Base-by-base conservation (phyloP, 2,797 vertebrate species). In the Petrocephalus schoutedeni region DNA sequence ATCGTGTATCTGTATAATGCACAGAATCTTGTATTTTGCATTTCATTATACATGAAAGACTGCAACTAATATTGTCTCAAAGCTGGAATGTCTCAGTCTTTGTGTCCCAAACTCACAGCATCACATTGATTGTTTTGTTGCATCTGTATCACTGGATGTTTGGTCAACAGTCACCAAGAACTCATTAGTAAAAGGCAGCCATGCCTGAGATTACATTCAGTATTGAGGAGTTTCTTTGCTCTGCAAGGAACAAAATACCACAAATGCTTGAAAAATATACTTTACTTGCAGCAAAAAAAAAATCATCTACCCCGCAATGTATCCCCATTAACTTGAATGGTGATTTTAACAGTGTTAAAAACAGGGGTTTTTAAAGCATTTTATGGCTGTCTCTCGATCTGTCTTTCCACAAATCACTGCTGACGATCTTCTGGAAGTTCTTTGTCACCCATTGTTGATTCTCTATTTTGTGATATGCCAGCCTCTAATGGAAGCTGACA, bases 401-500 rank as follows among this genome's bases (percentile, higher is more conserved):
- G 36, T 77, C 41, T 45, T 45, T 49, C 41, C 41, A 45, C 14
- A 77, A 45, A 77, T 41, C 14, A 77, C 5, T 77, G 45, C 36
- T 45, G 71, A 77, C 45, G 71, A 77, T 77, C 36, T 77, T 77
- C 71, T 77, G 71, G 71, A 77, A 45, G 71, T 77, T 64, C 21
- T 77, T 4, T 77, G 71, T 77, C 41, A 45, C 41, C 41, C 5
- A 49, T 77, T 41, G 67, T 74, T 41, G 5, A 74, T 74, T 41
- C 56, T 57, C 2, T 77, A 41, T 45, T 77, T 45, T 77, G 32
- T 77, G 71, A 41, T 45, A 45, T 36, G 19, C 16, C 16, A 19
- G 71, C 41, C 41, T 77, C 5, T 45, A 77, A 45, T 45, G 4
- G 32, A 77, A 36, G 32, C 32, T 77, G 32, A 45, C 71, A 77